Conservation (phyloP, 2,888 invertebrate species). For the Tholera decimalis region DNA sequence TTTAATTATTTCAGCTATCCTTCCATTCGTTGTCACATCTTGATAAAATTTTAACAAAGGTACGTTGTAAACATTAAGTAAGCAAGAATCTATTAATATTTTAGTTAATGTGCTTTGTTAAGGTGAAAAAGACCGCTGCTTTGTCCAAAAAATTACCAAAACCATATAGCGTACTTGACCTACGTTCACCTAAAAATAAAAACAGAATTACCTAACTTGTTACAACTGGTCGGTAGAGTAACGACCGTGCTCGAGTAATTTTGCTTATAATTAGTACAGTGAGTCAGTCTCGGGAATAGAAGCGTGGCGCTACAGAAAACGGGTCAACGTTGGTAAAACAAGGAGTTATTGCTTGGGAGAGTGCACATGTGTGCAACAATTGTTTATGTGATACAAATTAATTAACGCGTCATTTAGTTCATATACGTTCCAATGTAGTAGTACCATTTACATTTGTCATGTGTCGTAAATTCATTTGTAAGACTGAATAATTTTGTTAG, state of each 20-base stretch:
- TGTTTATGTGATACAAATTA: conserved; percentile 29
- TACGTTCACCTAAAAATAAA: conserved; percentile 73
- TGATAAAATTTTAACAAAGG: too few relatives aligned
- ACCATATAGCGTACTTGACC: conserved; percentile 77
- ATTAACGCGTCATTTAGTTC: conserved; percentile 20
- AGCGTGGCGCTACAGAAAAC: conserved; percentile 68
- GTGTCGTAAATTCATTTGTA: conserved; percentile 13
- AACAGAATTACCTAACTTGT: conserved; percentile 74
- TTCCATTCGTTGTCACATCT: too few relatives aligned
- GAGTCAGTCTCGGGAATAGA: conserved; percentile 73
- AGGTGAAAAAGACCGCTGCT: not conserved
- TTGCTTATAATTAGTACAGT: conserved; percentile 72
- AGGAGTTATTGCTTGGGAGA: conserved; percentile 50
- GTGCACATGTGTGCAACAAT: conserved; percentile 53
- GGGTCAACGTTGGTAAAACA: conserved; percentile 64
- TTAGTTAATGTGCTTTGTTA: too few relatives aligned
- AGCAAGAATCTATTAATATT: too few relatives aligned
- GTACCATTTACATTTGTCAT: conserved; percentile 10
- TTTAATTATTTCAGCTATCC: too few relatives aligned
- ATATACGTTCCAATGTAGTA: conserved; percentile 10
- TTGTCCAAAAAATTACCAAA: conserved; percentile 11
- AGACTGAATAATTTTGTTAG: not conserved
- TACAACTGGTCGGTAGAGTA: conserved; percentile 69
- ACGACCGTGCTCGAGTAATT: conserved; percentile 72
- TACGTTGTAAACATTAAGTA: too few relatives aligned